Base-by-base conservation (phyloP, 2,797 vertebrate genomes). In the Tenualosa ilisha region DNA sequence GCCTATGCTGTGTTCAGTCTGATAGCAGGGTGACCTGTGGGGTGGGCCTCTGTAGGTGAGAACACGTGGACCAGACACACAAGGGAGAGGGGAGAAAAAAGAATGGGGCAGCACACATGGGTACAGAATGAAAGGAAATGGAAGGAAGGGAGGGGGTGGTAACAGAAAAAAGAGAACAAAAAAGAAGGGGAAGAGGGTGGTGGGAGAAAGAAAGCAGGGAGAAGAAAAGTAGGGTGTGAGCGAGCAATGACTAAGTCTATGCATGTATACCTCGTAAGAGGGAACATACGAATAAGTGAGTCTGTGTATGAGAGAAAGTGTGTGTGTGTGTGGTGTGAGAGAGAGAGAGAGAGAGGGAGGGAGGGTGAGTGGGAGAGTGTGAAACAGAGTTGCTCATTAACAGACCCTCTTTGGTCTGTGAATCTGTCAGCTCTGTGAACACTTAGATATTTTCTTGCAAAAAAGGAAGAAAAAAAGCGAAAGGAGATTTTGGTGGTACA, bases 321-420 rank as follows among this genome's bases (percentile, higher is more conserved):
- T 49, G 46, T 49, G 46, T 49, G 46, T 49, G 53, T 54, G 12
- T 54, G 6, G 6, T 51, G 50, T 51, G 7, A 53, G 12, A 83
- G 79, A 84, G 17, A 31, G 61, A 40, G 50, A 50, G 68, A 82
- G n/a, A 84, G 40, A 72, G 43, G 84, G 83, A 81, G 83, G 82
- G n/a, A 86, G 72, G 85, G 53, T 8, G 82, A 82, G 61, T 37
- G 20, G 22, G 61, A 26, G 63, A 68, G 9, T 24, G 26, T 68
- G 63, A 68, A 68, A 68, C 24, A 68, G 63, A 31, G 63, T 26
- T 68, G 87, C 86, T 88, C 56, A 86, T 90, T 90, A 90, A 82
- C 63, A 22, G 53, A 85, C 51, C 20, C 81, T 59, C 43, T 87
- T 84, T 85, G 53, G 81, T 49, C n/a, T 15, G 40, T 59, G 85